These are phyloP conservation scores for Eumaeus atala DNA, from an alignment of 1,140 invertebrate species.

Conservation along the genomic window DNA sequence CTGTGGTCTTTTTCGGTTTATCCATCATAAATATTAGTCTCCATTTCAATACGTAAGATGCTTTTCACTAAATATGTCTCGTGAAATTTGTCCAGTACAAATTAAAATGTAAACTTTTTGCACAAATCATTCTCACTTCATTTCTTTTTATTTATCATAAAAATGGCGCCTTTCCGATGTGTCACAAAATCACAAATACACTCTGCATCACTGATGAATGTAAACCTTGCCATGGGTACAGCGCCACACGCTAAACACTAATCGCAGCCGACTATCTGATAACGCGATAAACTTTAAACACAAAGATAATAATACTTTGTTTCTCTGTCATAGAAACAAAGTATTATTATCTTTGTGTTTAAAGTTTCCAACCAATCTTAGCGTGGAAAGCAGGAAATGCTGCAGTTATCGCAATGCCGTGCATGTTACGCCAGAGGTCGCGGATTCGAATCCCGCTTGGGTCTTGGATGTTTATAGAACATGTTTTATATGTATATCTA, in stretches of 20 bases:
- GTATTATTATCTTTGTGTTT: no score
- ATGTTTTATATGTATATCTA: no score
- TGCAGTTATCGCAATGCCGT: no score
- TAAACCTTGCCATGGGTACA: no score
- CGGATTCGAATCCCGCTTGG: no score
- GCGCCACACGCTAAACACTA: not conserved
- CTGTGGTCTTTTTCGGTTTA: constrained; percentile 34
- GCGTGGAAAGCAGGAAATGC: no score
- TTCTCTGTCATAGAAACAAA: not conserved
- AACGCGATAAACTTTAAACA: not conserved
- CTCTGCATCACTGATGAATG: no score
- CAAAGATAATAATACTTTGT: constrained; percentile 10
- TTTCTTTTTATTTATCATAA: not conserved
- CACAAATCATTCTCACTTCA: not conserved
- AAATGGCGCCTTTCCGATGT: no score
- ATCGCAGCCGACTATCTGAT: constrained; percentile 7
- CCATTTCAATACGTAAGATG: constrained; percentile 7
- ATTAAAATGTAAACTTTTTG: not conserved
- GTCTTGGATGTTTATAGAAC: no score
- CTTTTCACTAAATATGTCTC: not conserved
- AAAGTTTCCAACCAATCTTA: no score
- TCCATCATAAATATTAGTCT: constrained; percentile 18
- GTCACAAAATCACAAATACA: no score
- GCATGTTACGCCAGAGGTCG: no score
- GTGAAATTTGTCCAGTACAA: not conserved